Conservation (phyloP, 2,888 invertebrate species). For the Agonum fuliginosum region DNA sequence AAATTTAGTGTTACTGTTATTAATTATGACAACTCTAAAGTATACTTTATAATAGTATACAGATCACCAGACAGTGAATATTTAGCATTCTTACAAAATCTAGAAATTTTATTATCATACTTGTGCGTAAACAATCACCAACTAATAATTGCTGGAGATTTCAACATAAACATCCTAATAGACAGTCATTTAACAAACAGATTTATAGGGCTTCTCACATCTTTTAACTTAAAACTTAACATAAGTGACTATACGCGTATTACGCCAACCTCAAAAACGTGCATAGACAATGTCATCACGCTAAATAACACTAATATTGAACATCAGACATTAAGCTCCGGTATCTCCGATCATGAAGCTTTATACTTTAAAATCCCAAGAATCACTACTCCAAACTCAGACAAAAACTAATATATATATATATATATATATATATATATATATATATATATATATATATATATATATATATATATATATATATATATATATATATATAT, state of each 20-base stretch:
- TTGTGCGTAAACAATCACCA: not conserved
- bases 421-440: too few relatives aligned
- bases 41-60: not conserved
- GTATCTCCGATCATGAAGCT: not conserved
- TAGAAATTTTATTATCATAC: not conserved
- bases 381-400: too few relatives aligned
- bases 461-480: too few relatives aligned
- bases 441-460: too few relatives aligned
- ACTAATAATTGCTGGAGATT: not conserved
- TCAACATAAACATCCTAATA: not conserved
- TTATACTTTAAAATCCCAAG: not conserved
- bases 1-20: not conserved
- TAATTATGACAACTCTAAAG: not conserved
- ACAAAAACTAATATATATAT: too few relatives aligned
- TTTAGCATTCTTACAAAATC: not conserved
- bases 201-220: not conserved
- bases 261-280: not conserved
- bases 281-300: not conserved
- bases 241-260: not conserved
- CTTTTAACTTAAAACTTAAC: not conserved
- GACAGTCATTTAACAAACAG: not conserved
- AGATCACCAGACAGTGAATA: not conserved
- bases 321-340: not conserved
- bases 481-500: too few relatives aligned
- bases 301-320: not conserved